Conservation (phyloP, 2,888 invertebrate genomes). For the Tetropium fuscum region DNA sequence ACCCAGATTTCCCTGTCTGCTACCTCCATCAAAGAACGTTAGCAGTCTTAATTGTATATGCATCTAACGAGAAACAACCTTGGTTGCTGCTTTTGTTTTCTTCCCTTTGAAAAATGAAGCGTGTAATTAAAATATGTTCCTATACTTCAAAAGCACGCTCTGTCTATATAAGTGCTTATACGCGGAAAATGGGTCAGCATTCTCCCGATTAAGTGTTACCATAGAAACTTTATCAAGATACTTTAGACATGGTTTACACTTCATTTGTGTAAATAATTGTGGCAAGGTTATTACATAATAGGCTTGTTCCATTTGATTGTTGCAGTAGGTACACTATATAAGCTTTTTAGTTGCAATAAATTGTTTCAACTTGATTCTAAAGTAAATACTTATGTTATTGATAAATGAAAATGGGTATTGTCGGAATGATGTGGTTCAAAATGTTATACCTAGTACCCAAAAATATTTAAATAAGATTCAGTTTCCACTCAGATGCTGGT, state of each 20-base stretch:
- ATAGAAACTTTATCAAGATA: slow-evolving; percentile 1
- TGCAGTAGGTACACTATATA: too few relatives aligned
- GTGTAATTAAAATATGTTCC: slow-evolving; percentile 10
- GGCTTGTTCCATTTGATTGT: too few relatives aligned
- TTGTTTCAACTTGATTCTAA: too few relatives aligned
- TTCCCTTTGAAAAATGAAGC: slow-evolving; percentile 11
- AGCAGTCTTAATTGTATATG: slow-evolving; percentile 15
- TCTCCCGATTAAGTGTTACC: neutral
- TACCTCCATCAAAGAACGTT: slow-evolving; percentile 2
- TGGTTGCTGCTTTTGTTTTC: neutral
- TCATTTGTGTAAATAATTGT: slow-evolving; percentile 1
- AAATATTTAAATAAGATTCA: too few relatives aligned
- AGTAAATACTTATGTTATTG: too few relatives aligned
- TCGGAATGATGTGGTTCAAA: too few relatives aligned
- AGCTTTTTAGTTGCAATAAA: too few relatives aligned
- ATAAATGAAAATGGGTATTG: too few relatives aligned
- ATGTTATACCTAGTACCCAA: too few relatives aligned
- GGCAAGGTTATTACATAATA: slow-evolving; percentile 2
- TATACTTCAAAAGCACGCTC: neutral
- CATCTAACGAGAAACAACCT: slow-evolving; percentile 10
- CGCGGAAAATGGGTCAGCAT: slow-evolving; percentile 4
- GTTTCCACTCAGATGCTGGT: too few relatives aligned
- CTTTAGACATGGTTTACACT: neutral
- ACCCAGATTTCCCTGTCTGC: neutral
- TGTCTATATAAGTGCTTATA: slow-evolving; percentile 9